These are phyloP conservation scores for Akabosia matsudoensis DNA, from an alignment of 1,140 invertebrate species.

Conservation along the genomic window DNA sequence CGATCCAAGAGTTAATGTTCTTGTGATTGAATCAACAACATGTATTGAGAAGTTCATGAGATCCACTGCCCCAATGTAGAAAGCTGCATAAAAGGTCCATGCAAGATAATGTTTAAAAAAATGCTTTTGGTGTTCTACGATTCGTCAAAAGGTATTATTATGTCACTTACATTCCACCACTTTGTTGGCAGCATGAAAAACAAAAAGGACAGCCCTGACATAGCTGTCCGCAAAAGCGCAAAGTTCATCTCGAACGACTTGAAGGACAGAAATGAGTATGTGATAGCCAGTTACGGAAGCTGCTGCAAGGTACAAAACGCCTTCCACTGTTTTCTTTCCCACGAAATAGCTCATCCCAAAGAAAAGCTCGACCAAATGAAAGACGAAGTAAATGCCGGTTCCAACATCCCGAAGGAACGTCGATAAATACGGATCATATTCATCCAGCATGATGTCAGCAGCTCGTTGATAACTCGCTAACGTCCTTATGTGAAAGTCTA, in stretches of 20 bases:
- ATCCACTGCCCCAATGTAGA: background rate
- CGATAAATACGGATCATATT: conserved; percentile 22
- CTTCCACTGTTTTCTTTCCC: conserved; percentile 29
- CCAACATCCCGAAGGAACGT: conserved; percentile 28
- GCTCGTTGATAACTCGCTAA: too few relatives aligned
- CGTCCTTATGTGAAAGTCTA: too few relatives aligned
- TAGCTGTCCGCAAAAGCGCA: conserved; percentile 26
- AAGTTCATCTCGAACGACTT: conserved; percentile 18
- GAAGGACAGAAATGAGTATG: background rate
- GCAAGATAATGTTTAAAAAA: background rate
- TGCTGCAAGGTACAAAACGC: background rate
- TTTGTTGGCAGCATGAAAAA: conserved; percentile 25
- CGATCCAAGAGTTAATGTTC: too few relatives aligned
- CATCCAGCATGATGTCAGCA: conserved; percentile 26
- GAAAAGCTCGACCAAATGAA: conserved; percentile 2
- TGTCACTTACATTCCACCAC: conserved; percentile 35
- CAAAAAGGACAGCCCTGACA: conserved; percentile 22
- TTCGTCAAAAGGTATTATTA: background rate
- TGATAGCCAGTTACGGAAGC: background rate
- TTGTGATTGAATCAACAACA: background rate
- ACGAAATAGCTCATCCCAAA: conserved; percentile 32
- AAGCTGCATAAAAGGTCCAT: conserved; percentile 4
- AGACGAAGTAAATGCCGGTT: background rate
- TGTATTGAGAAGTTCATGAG: background rate
- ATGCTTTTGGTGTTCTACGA: background rate